Evolutionary conservation across 2,888 invertebrate species (phyloP).

Genomic region (Caenorhabditis drosophilae): DNA sequence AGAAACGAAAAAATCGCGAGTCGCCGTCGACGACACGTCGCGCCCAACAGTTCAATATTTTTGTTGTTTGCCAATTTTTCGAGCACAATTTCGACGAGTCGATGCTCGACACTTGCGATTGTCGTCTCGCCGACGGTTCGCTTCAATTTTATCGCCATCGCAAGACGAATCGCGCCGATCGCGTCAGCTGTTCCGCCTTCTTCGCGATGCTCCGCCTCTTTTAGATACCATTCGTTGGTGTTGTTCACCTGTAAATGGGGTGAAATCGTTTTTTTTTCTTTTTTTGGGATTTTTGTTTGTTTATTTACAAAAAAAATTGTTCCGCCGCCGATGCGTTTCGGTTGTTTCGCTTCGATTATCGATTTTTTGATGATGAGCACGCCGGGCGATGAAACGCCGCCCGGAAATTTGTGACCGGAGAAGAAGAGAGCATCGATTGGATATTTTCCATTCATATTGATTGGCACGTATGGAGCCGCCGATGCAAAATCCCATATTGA

Average conservation of each 20-base stretch:
- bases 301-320: slow-evolving; percentile 73
- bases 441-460: slow-evolving; percentile 85
- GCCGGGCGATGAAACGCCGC: slow-evolving; percentile 85
- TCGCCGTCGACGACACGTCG: slow-evolving; percentile 66
- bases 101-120: slow-evolving; percentile 75
- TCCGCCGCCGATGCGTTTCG: slow-evolving; percentile 74
- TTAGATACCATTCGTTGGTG: slow-evolving; percentile 73
- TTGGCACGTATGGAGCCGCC: slow-evolving; percentile 79
- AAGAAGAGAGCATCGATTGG: slow-evolving; percentile 88
- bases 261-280: background rate
- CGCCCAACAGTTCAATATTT: slow-evolving; percentile 46
- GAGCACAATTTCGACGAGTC: background rate
- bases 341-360: slow-evolving; percentile 73
- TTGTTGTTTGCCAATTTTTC: background rate
- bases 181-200: slow-evolving; percentile 56
- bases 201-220: slow-evolving; percentile 69
- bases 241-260: slow-evolving; percentile 40
- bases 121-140: slow-evolving; percentile 80
- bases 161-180: slow-evolving; percentile 78
- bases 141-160: slow-evolving; percentile 84
- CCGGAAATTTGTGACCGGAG: slow-evolving; percentile 87
- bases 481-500: slow-evolving; percentile 90
- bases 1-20: slow-evolving; percentile 86
- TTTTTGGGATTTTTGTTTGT: background rate
- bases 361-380: slow-evolving; percentile 77